Conservation (phyloP, 2,113 vertebrate species). For the Tragelaphus imberbis region DNA sequence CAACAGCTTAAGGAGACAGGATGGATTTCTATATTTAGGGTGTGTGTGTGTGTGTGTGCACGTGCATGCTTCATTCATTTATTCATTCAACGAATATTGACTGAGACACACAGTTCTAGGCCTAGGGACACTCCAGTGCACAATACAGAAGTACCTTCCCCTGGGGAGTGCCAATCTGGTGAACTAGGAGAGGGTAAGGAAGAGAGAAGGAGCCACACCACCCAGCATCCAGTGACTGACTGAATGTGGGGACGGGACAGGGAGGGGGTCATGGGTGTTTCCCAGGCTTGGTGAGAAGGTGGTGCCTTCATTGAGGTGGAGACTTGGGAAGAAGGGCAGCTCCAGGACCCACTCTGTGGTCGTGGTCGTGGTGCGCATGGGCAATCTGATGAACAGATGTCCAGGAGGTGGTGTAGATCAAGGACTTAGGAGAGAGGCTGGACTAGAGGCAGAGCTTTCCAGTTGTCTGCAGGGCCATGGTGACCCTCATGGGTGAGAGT, state of each 20-base stretch:
- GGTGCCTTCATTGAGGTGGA: not conserved
- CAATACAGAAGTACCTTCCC: not conserved
- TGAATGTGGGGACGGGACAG: not conserved
- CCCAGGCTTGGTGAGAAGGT: not conserved
- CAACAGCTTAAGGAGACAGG: not conserved
- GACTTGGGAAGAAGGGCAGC: not conserved
- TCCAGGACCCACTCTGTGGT: not conserved
- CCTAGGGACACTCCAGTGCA: not conserved
- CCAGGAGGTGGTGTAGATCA: not conserved
- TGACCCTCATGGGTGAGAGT: not conserved
- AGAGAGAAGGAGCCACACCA: not conserved
- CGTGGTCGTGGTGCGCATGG: not conserved
- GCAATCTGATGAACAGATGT: not conserved
- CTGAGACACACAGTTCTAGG: not conserved
- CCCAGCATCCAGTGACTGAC: not conserved
- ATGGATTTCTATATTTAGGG: not conserved
- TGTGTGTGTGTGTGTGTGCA: not conserved
- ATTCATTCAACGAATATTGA: not conserved
- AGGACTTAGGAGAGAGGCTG: not conserved
- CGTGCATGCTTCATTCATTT: not conserved
- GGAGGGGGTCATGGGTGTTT: fast-evolving
- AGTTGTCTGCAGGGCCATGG: fast-evolving
- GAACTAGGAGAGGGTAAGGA: not conserved
- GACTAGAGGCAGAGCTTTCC: not conserved
- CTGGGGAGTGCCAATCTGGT: not conserved